phyloP scores from a whole-genome alignment of 1,140 invertebrate genomes.

The Panagrolaimus sp. region DNA sequence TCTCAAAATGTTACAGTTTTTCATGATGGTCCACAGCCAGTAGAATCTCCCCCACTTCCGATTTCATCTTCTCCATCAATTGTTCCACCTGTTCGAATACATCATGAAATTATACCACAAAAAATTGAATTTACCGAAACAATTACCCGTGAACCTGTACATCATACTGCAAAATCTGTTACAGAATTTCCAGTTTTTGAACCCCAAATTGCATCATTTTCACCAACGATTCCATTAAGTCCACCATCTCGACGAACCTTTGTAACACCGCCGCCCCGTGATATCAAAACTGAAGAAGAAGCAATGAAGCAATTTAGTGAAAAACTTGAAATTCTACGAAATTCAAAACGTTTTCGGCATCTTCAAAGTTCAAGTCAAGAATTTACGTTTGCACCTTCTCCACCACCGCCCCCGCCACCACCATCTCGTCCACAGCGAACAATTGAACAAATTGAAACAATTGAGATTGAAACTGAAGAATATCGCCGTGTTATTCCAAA shows the following conservation, averaged over 20 bases:
- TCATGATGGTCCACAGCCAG: not conserved
- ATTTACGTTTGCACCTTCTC: not conserved
- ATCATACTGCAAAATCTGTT: constrained; percentile 10
- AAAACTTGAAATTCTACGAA: constrained; percentile 14
- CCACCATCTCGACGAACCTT: not conserved
- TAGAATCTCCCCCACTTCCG: not conserved
- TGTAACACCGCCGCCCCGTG: not conserved
- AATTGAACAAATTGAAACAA: constrained; percentile 17
- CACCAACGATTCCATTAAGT: not conserved
- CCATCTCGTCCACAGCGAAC: constrained; percentile 2
- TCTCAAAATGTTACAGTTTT: constrained; percentile 13
- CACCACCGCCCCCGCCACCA: not conserved
- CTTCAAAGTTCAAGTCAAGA: not conserved
- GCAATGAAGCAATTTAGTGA: constrained; percentile 14
- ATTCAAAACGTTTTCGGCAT: constrained; percentile 13
- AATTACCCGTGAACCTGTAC: constrained; percentile 6
- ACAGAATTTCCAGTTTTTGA: constrained; percentile 13
- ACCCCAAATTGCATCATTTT: constrained; percentile 1
- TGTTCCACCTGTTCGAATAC: not conserved
- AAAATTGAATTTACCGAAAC: constrained; percentile 11
- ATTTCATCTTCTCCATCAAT: not conserved
- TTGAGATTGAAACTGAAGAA: constrained; percentile 12
- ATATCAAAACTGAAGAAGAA: not conserved
- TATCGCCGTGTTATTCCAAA: constrained; percentile 4
- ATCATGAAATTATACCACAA: constrained; percentile 4